Conservation (phyloP, 2,888 invertebrate genomes). For the Proisotoma minuta region DNA sequence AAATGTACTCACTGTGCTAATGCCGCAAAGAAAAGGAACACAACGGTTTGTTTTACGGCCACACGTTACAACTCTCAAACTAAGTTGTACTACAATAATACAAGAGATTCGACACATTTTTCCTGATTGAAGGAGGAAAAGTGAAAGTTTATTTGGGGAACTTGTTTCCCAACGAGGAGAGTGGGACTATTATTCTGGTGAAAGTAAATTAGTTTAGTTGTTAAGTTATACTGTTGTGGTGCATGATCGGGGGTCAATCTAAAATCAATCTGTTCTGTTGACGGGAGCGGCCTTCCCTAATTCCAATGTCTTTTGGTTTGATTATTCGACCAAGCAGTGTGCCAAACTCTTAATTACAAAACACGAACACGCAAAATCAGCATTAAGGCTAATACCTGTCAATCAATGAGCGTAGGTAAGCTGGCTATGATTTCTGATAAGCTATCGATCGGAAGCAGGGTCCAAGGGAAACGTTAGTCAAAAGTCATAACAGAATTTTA, state of each 20-base stretch:
- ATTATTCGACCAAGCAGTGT: constrained; percentile 20
- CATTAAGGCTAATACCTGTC: constrained; percentile 48
- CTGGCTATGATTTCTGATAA: constrained; percentile 30
- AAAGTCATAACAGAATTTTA: constrained; percentile 18
- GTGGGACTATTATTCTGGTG: no score
- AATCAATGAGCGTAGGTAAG: constrained; percentile 37
- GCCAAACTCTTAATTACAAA: constrained; percentile 47
- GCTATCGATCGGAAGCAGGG: constrained; percentile 20
- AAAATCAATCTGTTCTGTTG: not conserved
- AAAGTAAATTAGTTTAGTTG: not conserved
- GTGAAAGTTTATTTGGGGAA: no score
- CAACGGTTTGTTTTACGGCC: no score
- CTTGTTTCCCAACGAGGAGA: no score
- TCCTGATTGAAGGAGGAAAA: not conserved
- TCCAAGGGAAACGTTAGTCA: not conserved
- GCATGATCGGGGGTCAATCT: not conserved
- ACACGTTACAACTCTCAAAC: no score
- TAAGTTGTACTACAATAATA: no score
- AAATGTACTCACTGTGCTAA: constrained; percentile 11
- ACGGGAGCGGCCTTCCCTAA: not conserved
- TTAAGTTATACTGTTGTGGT: not conserved
- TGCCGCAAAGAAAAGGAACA: constrained; percentile 7
- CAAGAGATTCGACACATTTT: no score
- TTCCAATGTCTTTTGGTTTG: constrained; percentile 36
- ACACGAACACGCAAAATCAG: constrained; percentile 46